phyloP scores from a whole-genome alignment of 2,113 vertebrate species.

The Oncorhynchus gorbuscha region DNA sequence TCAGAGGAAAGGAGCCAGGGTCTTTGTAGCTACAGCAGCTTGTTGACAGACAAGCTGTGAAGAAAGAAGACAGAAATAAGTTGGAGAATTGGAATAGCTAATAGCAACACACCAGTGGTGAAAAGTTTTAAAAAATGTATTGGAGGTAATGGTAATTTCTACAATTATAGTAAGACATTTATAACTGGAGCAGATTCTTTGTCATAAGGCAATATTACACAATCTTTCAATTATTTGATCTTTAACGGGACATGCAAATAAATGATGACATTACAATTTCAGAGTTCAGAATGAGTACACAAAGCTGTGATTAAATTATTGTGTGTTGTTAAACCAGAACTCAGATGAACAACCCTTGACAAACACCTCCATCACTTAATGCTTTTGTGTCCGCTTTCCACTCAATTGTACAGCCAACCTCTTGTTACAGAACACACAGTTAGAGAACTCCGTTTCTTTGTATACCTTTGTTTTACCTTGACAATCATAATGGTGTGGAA shows the following conservation, averaged over 20 bases:
- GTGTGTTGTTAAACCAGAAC: slow-evolving; percentile 10
- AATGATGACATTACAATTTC: too few species aligned
- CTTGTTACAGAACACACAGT: not conserved
- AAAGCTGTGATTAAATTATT: not conserved
- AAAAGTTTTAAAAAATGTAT: not conserved
- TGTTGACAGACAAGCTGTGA: not conserved
- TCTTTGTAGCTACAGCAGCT: slow-evolving; percentile 2
- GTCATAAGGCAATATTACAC: not conserved
- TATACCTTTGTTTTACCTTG: too few species aligned
- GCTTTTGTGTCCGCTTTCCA: not conserved
- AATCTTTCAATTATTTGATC: not conserved
- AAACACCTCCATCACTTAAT: slow-evolving; percentile 24
- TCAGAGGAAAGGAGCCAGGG: slow-evolving; percentile 14
- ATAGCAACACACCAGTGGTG: not conserved
- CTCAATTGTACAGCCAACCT: not conserved
- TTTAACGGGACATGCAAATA: not conserved
- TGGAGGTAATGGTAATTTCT: not conserved
- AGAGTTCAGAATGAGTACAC: not conserved
- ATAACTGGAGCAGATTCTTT: too few species aligned
- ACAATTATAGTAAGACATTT: not conserved
- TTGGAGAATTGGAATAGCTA: slow-evolving; percentile 7
- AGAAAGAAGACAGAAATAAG: slow-evolving; percentile 35
- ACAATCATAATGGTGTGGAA: too few species aligned
- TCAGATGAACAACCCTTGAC: slow-evolving; percentile 31
- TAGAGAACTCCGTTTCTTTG: too few species aligned